Conservation (phyloP, 1,140 invertebrate genomes). For the Aphelinus atriplicis region DNA sequence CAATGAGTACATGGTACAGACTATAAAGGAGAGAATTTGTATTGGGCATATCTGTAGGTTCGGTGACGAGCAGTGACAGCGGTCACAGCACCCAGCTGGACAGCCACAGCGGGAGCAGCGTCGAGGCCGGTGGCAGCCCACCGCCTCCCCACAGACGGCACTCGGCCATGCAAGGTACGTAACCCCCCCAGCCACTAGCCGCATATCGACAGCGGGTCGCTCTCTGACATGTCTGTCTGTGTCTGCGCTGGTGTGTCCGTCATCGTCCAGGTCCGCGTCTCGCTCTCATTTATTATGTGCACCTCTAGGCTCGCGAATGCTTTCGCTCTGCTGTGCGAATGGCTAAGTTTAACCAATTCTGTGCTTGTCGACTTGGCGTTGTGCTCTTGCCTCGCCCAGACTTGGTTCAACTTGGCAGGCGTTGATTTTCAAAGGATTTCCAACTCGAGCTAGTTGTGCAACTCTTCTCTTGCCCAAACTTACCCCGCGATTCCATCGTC, state of each 20-base stretch:
- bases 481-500: too few species aligned
- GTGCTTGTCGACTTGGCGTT: too few species aligned
- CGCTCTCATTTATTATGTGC: neutral
- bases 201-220: neutral
- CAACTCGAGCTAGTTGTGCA: too few species aligned
- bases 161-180: constrained; percentile 68
- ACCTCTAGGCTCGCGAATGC: too few species aligned
- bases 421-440: too few species aligned
- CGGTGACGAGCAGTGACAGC: constrained; percentile 86
- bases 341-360: too few species aligned
- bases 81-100: constrained; percentile 84
- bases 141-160: constrained; percentile 66
- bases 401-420: too few species aligned
- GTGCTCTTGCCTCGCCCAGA: too few species aligned
- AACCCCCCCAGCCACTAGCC: constrained; percentile 27
- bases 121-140: constrained; percentile 67
- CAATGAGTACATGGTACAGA: neutral
- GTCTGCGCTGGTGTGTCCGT: constrained; percentile 9
- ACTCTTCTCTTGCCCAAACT: too few species aligned
- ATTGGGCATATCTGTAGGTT: constrained; percentile 71
- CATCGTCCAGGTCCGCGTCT: neutral
- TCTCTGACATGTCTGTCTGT: neutral
- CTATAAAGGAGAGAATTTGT: neutral
- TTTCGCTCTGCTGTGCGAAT: too few species aligned
- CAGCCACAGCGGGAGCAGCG: constrained; percentile 74